Percentiles rank a stretch among this genome's conserved stretches.
Evolutionary conservation across 2,113 vertebrate species (phyloP).

Genomic region (Anas platyrhynchos): DNA sequence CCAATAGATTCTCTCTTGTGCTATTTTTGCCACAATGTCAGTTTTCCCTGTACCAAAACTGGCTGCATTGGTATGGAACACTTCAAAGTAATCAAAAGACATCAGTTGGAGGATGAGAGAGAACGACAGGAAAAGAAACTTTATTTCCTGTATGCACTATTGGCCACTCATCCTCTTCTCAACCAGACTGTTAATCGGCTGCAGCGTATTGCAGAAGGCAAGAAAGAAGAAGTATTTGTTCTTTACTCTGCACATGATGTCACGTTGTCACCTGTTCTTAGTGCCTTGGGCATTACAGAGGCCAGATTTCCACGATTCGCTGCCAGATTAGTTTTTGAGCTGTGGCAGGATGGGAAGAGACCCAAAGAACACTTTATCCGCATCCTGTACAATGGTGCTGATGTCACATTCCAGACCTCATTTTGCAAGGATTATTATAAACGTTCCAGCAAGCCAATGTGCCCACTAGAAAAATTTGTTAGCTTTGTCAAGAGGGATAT

Average conservation of each 20-base stretch:
- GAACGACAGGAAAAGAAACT: slow-evolving; percentile 85
- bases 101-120: slow-evolving; percentile 91
- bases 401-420: slow-evolving; percentile 91
- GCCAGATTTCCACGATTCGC: slow-evolving; percentile 93
- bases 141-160: slow-evolving; percentile 87
- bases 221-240: slow-evolving; percentile 78
- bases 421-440: slow-evolving; percentile 88
- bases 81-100: slow-evolving; percentile 90
- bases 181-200: slow-evolving; percentile 87
- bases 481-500: slow-evolving; percentile 91
- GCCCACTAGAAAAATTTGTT: slow-evolving; percentile 90
- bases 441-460: slow-evolving; percentile 83
- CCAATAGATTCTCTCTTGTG: slow-evolving; percentile 94
- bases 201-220: slow-evolving; percentile 79
- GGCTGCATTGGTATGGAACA: slow-evolving; percentile 88
- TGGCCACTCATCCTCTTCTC: slow-evolving; percentile 91
- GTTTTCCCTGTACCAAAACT: slow-evolving; percentile 86
- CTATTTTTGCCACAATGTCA: slow-evolving; percentile 91
- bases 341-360: slow-evolving; percentile 88
- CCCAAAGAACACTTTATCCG: slow-evolving; percentile 83
- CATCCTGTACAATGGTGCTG: slow-evolving; percentile 92
- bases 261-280: slow-evolving; percentile 92
- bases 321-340: slow-evolving; percentile 93
- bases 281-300: slow-evolving; percentile 89
- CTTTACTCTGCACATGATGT: slow-evolving; percentile 95